phyloP scores from a whole-genome alignment of 2,888 invertebrate genomes.

The Bembecia ichneumoniformis region DNA sequence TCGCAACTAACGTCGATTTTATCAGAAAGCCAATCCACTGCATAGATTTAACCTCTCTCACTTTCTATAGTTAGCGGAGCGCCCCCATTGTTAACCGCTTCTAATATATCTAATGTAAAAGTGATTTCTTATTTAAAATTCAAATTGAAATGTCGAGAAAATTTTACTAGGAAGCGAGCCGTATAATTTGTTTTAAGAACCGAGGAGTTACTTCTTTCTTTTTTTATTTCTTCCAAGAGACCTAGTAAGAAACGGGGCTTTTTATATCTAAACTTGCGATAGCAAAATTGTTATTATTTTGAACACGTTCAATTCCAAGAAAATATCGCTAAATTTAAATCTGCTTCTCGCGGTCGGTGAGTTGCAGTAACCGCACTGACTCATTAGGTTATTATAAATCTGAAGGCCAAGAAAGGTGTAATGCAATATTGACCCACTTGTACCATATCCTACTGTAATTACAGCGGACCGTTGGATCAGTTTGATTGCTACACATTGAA shows the following conservation, averaged over 20 bases:
- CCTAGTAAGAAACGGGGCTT: too few species aligned
- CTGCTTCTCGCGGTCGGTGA: constrained; percentile 15
- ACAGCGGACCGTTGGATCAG: neutral
- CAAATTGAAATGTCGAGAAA: constrained; percentile 5
- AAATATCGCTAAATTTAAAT: constrained; percentile 22
- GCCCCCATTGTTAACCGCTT: constrained; percentile 47
- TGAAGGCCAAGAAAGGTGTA: constrained; percentile 35
- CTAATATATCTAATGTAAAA: constrained; percentile 58
- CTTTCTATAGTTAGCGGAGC: constrained; percentile 52
- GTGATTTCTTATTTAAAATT: constrained; percentile 32
- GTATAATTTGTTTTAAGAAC: neutral
- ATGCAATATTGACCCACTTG: neutral
- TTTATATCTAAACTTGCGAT: too few species aligned
- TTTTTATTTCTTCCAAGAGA: too few species aligned
- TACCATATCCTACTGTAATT: neutral
- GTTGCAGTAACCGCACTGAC: constrained; percentile 40
- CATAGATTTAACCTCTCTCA: constrained; percentile 39
- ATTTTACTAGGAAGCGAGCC: constrained; percentile 1
- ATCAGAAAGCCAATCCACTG: constrained; percentile 54
- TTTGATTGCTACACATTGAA: neutral
- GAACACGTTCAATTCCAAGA: constrained; percentile 24
- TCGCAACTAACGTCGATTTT: constrained; percentile 53
- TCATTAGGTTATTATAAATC: constrained; percentile 44
- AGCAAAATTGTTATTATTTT: constrained; percentile 15
- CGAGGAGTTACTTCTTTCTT: too few species aligned